phyloP scores from a whole-genome alignment of 2,113 vertebrate species.

The Coryphaenoides rupestris region DNA sequence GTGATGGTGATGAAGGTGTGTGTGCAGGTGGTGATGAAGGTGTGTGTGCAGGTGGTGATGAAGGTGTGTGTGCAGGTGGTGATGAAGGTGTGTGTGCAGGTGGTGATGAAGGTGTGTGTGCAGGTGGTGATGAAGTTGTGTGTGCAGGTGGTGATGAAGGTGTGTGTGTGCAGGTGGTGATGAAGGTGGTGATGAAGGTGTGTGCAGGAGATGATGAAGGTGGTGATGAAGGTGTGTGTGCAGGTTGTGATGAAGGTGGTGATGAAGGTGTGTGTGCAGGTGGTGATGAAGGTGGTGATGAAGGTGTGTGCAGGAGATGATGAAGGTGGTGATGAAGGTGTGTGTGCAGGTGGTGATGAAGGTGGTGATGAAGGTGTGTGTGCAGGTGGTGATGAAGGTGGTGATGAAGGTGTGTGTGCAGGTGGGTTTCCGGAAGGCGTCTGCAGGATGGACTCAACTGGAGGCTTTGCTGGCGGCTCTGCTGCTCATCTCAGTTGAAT shows the following conservation, averaged over 20 bases:
- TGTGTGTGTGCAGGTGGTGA: slow-evolving; percentile 70
- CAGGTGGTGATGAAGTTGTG: slow-evolving; percentile 70
- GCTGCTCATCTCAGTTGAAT: slow-evolving; percentile 76
- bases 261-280: neutral
- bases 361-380: too few species aligned
- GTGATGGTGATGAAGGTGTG: too few species aligned
- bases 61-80: neutral
- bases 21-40: too few species aligned
- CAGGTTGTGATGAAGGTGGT: slow-evolving; percentile 85
- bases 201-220: slow-evolving; percentile 91
- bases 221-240: too few species aligned
- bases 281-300: slow-evolving; percentile 93
- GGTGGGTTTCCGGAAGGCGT: slow-evolving; percentile 88
- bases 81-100: neutral
- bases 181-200: slow-evolving; percentile 92
- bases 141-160: neutral
- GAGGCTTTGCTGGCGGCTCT: slow-evolving; percentile 80
- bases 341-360: too few species aligned
- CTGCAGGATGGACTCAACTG: slow-evolving; percentile 77
- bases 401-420: slow-evolving; percentile 37
- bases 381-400: too few species aligned
- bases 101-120: neutral
- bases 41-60: neutral
- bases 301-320: slow-evolving; percentile 82
- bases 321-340: too few species aligned